phyloP scores from a whole-genome alignment of 2,797 vertebrate species.

The Scolopax bukidnonensis region DNA sequence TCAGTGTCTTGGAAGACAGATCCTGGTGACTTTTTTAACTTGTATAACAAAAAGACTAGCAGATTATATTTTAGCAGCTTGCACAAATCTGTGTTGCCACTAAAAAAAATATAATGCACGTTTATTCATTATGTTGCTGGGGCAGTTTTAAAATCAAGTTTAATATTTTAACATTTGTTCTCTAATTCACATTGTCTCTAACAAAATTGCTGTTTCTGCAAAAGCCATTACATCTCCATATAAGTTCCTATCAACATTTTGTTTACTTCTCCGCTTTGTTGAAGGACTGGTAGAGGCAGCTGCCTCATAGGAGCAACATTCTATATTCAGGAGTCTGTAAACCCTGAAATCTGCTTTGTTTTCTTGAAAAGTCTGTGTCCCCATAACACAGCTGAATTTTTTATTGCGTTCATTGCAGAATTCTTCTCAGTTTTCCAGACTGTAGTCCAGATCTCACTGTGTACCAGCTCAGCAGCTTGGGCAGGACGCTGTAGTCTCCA shows the following conservation, averaged over 20 bases:
- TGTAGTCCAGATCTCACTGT: slow-evolving; percentile 59
- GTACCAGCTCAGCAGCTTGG: slow-evolving; percentile 47
- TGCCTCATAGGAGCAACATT: neutral
- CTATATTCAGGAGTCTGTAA: slow-evolving; percentile 21
- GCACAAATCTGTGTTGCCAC: slow-evolving; percentile 65
- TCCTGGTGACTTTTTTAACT: slow-evolving; percentile 53
- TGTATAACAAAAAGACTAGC: slow-evolving; percentile 40
- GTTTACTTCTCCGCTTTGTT: slow-evolving; percentile 39
- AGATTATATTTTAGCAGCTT: slow-evolving; percentile 73
- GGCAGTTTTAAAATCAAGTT: slow-evolving; percentile 63
- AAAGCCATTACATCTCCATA: slow-evolving; percentile 34
- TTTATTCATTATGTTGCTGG: slow-evolving; percentile 62
- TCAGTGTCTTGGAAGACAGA: slow-evolving; percentile 33
- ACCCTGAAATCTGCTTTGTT: slow-evolving; percentile 22
- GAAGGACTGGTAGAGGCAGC: slow-evolving; percentile 52
- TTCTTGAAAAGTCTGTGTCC: slow-evolving; percentile 10
- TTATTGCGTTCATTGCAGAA: slow-evolving; percentile 23
- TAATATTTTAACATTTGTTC: slow-evolving; percentile 49
- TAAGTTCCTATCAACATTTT: neutral
- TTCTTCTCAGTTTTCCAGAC: slow-evolving; percentile 40
- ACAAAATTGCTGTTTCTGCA: slow-evolving; percentile 56
- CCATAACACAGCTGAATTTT: slow-evolving; percentile 48
- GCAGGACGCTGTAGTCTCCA: neutral
- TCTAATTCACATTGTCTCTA: slow-evolving; percentile 46
- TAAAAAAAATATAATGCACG: slow-evolving; percentile 45